Base-by-base conservation (phyloP, 1,140 invertebrate species). In the Heliconius hewitsoni region DNA sequence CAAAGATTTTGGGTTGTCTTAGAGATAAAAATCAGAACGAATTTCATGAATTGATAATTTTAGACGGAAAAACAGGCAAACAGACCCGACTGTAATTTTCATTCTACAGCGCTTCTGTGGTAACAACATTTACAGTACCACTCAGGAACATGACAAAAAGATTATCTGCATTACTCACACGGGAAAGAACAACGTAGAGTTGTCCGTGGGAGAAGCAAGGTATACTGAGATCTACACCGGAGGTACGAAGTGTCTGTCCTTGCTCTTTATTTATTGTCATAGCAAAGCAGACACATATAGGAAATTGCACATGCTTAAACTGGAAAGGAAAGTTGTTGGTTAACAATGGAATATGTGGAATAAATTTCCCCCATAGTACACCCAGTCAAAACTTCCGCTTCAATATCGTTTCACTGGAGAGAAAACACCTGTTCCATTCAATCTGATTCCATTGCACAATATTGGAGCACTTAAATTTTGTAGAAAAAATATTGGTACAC, bases 251-350 rank as follows among this genome's bases (percentile, higher is more conserved):
- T 79, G 87, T 88, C 90, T 96, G 94, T 93, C 95, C 82, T 89
- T 96, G 95, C 19, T 94, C 91, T 86, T 96, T 95, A 83, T 95
- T 95, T 71, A 95, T 95, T 30, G 94, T 92, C 88, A 96, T 94
- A 27, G 93, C 90, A 87, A 96, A 96, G 46, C 95, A 94, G 11
- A 95, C 81, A 80, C 84, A 78, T 55, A 94, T 78, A 39, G 91
- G 91, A 86, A 95, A 23, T 23, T 23, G 23, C 23, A 23, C 23
- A 23, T 23, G 23, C 57, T 66, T 76, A 9, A 30, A 60, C 3
- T 11, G 13, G 16, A 50, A 71, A 8, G 66, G 3, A 30, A 18
- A 52, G 42, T 72, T 46, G 55, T 52, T 46, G 9, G 19, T 23
- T 39, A 72, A 5, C 11, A 72, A 27, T 72, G 71, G 71, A 37